phyloP scores from a whole-genome alignment of 1,140 invertebrate genomes.

The Drosophila kohkoa region DNA sequence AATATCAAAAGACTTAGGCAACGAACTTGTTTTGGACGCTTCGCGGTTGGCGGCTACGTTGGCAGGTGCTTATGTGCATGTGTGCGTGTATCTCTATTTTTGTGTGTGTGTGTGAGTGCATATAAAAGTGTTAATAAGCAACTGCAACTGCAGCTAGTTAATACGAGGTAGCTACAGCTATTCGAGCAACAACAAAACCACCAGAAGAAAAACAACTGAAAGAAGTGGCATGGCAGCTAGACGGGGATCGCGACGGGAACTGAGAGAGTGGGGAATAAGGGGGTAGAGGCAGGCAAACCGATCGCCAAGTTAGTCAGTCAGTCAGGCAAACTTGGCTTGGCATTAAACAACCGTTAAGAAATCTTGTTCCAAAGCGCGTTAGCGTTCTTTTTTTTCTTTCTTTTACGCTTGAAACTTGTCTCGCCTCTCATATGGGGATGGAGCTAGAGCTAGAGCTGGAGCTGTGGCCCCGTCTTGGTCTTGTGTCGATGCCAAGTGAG shows the following conservation, averaged over 20 bases:
- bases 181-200: slow-evolving; percentile 26
- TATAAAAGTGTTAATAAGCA: slow-evolving; percentile 75
- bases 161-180: slow-evolving; percentile 58
- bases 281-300: slow-evolving; percentile 13
- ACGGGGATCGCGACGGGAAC: slow-evolving; percentile 16
- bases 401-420: slow-evolving; percentile 35
- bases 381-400: slow-evolving; percentile 50
- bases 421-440: slow-evolving; percentile 28
- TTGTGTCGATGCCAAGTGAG: slow-evolving; percentile 31
- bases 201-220: slow-evolving; percentile 33
- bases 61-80: slow-evolving; percentile 29
- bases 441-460: slow-evolving; percentile 10
- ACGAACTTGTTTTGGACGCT: slow-evolving; percentile 73
- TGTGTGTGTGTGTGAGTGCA: slow-evolving; percentile 43
- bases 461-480: slow-evolving; percentile 10
- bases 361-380: slow-evolving; percentile 70
- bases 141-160: slow-evolving; percentile 72
- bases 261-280: not conserved
- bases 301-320: slow-evolving; percentile 64
- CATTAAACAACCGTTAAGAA: slow-evolving; percentile 76
- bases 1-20: slow-evolving; percentile 82
- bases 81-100: not conserved
- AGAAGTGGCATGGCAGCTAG: slow-evolving; percentile 42
- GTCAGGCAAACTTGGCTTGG: slow-evolving; percentile 58
- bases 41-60: slow-evolving; percentile 30